Evolutionary conservation across 2,113 vertebrate species (phyloP), one percentile per base, ranked within the genome.

Genomic region (Xenopus tropicalis): DNA sequence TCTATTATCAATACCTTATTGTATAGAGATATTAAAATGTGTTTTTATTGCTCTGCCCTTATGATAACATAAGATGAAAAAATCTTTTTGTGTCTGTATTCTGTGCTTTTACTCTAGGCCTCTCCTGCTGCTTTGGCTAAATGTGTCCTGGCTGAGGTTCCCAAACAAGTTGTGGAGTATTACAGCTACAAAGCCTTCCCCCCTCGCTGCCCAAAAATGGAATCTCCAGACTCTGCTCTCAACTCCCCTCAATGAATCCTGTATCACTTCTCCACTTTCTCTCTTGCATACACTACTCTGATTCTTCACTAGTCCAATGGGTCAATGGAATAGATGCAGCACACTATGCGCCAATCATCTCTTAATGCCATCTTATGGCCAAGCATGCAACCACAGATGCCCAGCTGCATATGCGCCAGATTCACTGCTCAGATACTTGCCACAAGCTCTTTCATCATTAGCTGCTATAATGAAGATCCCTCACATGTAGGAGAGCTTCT

Each of bases 101-200:
- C 46, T 48, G 4, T 14, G 46, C 46, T 17, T 48, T 48, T 81
- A 59, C 83, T 66, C 1, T 90, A 98, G 96, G 96, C 93, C 0
- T 94, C 95, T 1, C 94, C 96, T 0, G 91, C 93, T 0, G 94
- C 94, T 0, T 83, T 97, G 88, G 95, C 96, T 9, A 97, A 95
- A 84, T 94, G 93, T 1, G 95, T 97, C 78, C 87, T 97, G 83
- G 96, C 96, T 0, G 94, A 98, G 85, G 96, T 98, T 65, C 96
- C 95, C 76, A 94, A 92, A 80, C 96, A 98, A 85, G 92, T 98
- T 67, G 96, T 98, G 76, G 96, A 96, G 78, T 96, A 94, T 81
- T 96, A 93, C 89, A 97, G 95, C 85, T 92, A 93, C 86, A 95
- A 93, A 82, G 93, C 88, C 61, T 93, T 96, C 51, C 83, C 91